Base-by-base conservation (phyloP, 64 coral and sea anemone genomes). In the Dendrophyllia cribrosa region DNA sequence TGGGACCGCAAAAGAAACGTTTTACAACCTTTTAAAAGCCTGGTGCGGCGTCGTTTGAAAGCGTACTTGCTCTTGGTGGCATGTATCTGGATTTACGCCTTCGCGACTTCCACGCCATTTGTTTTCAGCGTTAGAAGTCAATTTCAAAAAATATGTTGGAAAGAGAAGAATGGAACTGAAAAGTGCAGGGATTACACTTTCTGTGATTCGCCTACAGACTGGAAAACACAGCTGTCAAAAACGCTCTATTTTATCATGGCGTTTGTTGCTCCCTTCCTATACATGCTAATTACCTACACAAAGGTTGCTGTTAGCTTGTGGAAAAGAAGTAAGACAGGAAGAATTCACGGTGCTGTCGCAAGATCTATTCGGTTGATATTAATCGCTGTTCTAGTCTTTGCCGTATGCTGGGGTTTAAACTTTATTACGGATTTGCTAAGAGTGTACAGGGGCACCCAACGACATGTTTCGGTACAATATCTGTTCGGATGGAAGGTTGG, bases 1-100 rank as follows among this genome's bases (percentile, higher is more conserved):
- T 63, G 79, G 79, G 79, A 82, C 16, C 24, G 79, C 13, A 10
- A 65, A 14, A 82, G 59, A 21, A 82, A 82, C 79, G 43, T 82
- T 46, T 10, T 82, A 11, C 79, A 45, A 49, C 79, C 79, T 19
- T 82, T 82, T 48, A 65, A 82, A 16, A 82, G 79, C 17, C 14
- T 82, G 25, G 79, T 4, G 4, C 59, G 34, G 6, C 34, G 59
- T 9, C 58, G 15, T 10, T 15, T 48, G 15, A 62, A 63, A 17
- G 20, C 16, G 1, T 82, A 45, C 10, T 45, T 82, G 6, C 7
- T 65, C 2, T 47, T 64, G 3, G 34, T 65, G 34, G 17, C 34
- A 16, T 23, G 58, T 17, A 82, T 82, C 16, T 82, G 79, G 79
- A 59, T 65, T 47, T 82, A 64, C 43, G 79, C 79, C 1, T 44